phyloP scores from a whole-genome alignment of 2,888 invertebrate genomes.

The Rhabditoides inermis region DNA sequence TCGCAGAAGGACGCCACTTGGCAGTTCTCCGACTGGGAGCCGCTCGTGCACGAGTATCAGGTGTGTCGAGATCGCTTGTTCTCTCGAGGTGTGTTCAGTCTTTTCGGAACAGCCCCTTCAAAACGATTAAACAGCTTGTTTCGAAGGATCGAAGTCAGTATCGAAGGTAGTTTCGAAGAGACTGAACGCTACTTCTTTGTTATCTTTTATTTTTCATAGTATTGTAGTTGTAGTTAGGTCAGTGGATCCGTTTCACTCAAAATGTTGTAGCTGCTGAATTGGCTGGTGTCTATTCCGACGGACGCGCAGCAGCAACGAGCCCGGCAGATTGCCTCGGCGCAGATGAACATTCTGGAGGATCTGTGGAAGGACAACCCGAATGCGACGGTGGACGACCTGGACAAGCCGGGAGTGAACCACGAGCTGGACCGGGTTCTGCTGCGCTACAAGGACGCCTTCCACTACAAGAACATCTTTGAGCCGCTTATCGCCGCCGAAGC shows the following conservation, averaged over 20 bases:
- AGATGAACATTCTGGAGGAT: slow-evolving; percentile 94
- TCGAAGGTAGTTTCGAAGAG: too few species aligned
- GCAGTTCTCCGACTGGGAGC: slow-evolving; percentile 56
- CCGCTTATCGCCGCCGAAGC: slow-evolving; percentile 93
- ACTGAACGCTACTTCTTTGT: too few species aligned
- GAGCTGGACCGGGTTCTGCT: slow-evolving; percentile 82
- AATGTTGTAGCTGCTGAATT: slow-evolving; percentile 87
- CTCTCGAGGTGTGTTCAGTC: too few species aligned
- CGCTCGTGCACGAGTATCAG: slow-evolving; percentile 58
- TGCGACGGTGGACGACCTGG: slow-evolving; percentile 92
- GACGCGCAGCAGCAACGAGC: slow-evolving; percentile 91
- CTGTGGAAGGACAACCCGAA: slow-evolving; percentile 97
- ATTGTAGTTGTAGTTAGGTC: too few species aligned
- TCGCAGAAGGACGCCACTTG: slow-evolving; percentile 97
- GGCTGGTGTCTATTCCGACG: slow-evolving; percentile 93
- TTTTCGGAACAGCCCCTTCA: too few species aligned
- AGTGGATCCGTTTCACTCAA: too few species aligned
- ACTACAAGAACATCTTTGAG: slow-evolving; percentile 95
- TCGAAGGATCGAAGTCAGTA: not conserved
- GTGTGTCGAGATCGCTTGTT: too few species aligned
- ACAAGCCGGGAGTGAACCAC: slow-evolving; percentile 93
- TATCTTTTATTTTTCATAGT: too few species aligned
- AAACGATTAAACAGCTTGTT: not conserved
- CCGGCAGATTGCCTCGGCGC: slow-evolving; percentile 88
- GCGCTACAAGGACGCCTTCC: slow-evolving; percentile 91